These are phyloP conservation scores for Drosophila flavopinicola DNA, from an alignment of 2,888 invertebrate species.

Conservation along the genomic window DNA sequence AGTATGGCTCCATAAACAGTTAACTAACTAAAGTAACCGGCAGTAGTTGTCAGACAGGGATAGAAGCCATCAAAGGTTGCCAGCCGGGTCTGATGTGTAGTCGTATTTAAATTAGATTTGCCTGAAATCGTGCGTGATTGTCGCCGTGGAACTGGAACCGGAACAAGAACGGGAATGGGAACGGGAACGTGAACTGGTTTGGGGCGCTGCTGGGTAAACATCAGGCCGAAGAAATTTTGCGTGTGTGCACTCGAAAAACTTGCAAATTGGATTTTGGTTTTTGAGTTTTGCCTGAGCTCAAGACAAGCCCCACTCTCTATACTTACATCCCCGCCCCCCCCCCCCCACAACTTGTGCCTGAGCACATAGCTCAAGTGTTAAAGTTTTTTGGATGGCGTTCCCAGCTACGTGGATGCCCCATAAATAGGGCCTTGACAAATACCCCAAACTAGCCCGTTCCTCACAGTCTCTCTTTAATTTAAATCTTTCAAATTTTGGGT, in stretches of 20 bases:
- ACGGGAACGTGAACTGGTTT: neutral
- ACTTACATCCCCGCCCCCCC: too few relatives aligned
- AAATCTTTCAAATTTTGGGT: slow-evolving; percentile 57
- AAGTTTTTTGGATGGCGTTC: slow-evolving; percentile 24
- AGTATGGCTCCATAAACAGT: slow-evolving; percentile 69
- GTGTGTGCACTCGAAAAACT: slow-evolving; percentile 72
- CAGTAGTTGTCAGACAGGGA: slow-evolving; percentile 36
- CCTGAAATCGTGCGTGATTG: slow-evolving; percentile 81
- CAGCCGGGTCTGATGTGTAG: slow-evolving; percentile 62
- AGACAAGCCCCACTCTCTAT: slow-evolving; percentile 38
- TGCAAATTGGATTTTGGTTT: slow-evolving; percentile 80
- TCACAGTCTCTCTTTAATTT: slow-evolving; percentile 42
- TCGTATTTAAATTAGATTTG: slow-evolving; percentile 79
- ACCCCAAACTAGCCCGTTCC: neutral
- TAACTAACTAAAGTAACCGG: slow-evolving; percentile 77
- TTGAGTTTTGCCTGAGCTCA: slow-evolving; percentile 50
- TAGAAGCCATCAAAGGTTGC: slow-evolving; percentile 69
- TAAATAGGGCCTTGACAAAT: slow-evolving; percentile 14
- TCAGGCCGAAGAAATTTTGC: slow-evolving; percentile 49
- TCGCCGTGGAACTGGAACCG: slow-evolving; percentile 49
- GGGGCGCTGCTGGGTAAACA: slow-evolving; percentile 32
- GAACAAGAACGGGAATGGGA: slow-evolving; percentile 8
- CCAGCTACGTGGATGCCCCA: slow-evolving; percentile 17
- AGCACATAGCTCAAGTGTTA: slow-evolving; percentile 30
- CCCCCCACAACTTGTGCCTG: slow-evolving; percentile 43